Evolutionary conservation across 2,797 vertebrate genomes (phyloP), one percentile per base, ranked within the genome.

Genomic region (Danio albolineatus): DNA sequence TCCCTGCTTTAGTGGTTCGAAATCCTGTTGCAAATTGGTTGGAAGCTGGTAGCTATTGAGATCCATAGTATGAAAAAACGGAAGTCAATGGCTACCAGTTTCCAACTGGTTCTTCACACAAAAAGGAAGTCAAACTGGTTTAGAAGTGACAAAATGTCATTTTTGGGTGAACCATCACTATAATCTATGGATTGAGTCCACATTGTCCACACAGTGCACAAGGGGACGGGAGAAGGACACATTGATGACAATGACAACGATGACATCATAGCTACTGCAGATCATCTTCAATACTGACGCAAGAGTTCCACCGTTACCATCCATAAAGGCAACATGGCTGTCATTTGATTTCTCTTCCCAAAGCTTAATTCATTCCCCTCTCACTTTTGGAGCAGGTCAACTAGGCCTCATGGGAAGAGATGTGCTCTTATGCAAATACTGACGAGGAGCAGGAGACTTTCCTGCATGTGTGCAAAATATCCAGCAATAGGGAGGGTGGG

Each of bases 401-500:
- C 28, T 62, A 43, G 44, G 44, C 59, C 59, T 75, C 67, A 67
- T 43, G 65, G 53, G 46, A 60, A 48, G 38, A 85, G 65, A 79
- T 13, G 73, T 83, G 78, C 85, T 86, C 41, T 61, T 75, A 75
- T 74, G 70, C 13, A 57, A 94, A 93, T 92, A 94, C 92, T 93
- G 92, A 89, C 81, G 87, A 90, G 89, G 88, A 88, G 89, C 85
- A 86, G 86, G 87, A 90, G 83, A 79, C 72, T 57, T 76, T 90
- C 91, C 88, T 51, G 43, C 44, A 79, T 59, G 79, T 91, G 91
- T 92, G 92, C 91, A 93, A 93, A 92, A 86, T 79, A 80, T 88
- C 88, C 85, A 78, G 77, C 82, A 51, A 78, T 82, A 81, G 81
- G 88, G 74, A 36, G 7, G 60, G 38, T 79, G 73, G 88, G 88